Evolutionary conservation across 1,140 invertebrate species (phyloP), one percentile per base, ranked within the genome.

Genomic region (Pachyrhynchus sulphureomaculatus): DNA sequence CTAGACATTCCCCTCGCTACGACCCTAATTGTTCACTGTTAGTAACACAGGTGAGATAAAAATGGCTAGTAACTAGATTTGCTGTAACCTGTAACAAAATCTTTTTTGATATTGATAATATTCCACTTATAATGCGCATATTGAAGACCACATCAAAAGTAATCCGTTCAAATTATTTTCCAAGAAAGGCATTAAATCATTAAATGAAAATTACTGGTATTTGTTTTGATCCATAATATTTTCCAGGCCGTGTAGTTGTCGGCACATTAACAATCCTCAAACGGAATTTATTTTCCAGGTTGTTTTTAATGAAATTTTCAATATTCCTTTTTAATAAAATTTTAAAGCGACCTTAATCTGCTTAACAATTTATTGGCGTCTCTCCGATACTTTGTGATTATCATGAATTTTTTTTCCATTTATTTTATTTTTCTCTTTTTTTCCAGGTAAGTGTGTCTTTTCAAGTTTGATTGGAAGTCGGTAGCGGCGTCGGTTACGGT

Each of bases 241-340:
- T 23, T 44, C 4, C 20, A 18, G 8, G 20, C 15, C 21, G n/a
- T n/a, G n/a, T 6, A 29, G 2, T 29, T 9, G 26, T 29, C 41
- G 41, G 17, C 12, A 10, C 41, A 44, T 44, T 44, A 18, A 15
- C 13, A n/a, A n/a, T 44, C 20, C 41, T 20, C 41, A 44, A 44
- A 44, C 41, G 41, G 41, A 44, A 44, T 44, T 18, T 39, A 39
- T 44, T n/a, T 39, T 44, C 20, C 41, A 15, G 15, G 12, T 20
- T 18, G 3, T 44, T 18, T 18, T 18, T 18, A 44, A 18, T 18
- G 20, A 44, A 20, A 20, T 21, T 44, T 18, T 23, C 15, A 15
- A n/a, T n/a, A n/a, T 44, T 34, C 33, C 47, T 51, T 51, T 33
- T 20, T 34, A 51, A 51, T 33, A 51, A 51, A 51, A 51, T 33